phyloP scores from a whole-genome alignment of 2,797 vertebrate genomes.

The Brachymystax lenok region DNA sequence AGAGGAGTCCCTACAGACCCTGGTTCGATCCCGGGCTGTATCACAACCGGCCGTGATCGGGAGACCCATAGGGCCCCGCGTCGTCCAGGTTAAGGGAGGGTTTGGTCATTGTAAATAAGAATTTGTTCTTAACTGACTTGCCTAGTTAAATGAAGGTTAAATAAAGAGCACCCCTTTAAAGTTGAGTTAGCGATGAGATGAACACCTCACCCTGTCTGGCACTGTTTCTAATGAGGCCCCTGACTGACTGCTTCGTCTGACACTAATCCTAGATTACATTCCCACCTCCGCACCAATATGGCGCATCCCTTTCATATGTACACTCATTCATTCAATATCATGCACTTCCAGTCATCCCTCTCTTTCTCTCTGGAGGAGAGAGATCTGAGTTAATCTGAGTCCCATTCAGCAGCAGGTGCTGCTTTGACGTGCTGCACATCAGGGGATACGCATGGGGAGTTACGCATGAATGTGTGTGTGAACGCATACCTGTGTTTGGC shows the following conservation, averaged over 20 bases:
- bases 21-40: no score
- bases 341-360: background rate
- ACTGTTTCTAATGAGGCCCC: background rate
- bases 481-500: background rate
- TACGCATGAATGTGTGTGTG: constrained; percentile 1
- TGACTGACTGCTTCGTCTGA: background rate
- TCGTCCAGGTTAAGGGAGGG: no score
- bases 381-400: background rate
- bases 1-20: no score
- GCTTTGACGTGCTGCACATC: background rate
- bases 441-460: background rate
- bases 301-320: background rate
- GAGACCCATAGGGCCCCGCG: no score
- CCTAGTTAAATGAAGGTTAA: no score
- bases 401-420: background rate
- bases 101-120: no score
- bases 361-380: background rate
- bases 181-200: no score
- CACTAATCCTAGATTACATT: background rate
- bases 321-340: background rate
- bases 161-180: background rate
- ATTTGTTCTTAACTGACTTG: no score
- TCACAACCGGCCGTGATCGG: no score
- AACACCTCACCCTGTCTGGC: background rate
- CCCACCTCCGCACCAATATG: background rate